Evolutionary conservation across 2,113 vertebrate genomes (phyloP), one percentile per base, ranked within the genome.

Genomic region (Zapornia atra): DNA sequence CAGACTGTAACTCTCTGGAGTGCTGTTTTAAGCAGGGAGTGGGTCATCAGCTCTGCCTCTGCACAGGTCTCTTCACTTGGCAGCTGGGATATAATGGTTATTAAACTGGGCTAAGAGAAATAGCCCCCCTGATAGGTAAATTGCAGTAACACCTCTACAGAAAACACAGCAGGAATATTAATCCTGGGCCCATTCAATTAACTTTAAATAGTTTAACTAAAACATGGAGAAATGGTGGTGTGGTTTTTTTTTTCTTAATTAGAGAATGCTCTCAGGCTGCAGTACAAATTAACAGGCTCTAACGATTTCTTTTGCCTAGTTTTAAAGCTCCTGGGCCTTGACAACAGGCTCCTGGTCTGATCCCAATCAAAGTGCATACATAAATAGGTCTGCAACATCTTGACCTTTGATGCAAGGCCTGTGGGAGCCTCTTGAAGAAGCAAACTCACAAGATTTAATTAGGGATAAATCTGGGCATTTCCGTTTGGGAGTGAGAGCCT

Each of bases 61-160:
- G 29, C 46, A 15, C 26, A 19, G 51, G 42, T 63, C 61, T 88
- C 48, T 65, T 61, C 2, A 2, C 13, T 79, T 78, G 7, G 4
- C 65, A 87, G 86, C 54, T 51, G 70, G 54, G 31, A 8, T 57
- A 17, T 48, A 46, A 91, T n/a, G 31, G 40, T 46, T 79, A 80
- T 82, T 92, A 86, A 93, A 85, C 31, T 71, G 81, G 76, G 38
- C 66, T 85, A 29, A 95, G 76, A 94, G 72, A 50, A 92, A 88
- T 11, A 9, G 61, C 28, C n/a, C 46, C 33, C 81, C 70, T 83
- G 77, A 28, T 11, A 87, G 50, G 65, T 68, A 73, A 71, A 63
- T 40, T 6, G 2, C 29, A 48, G 60, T 33, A 84, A 84, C 76
- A 68, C 57, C 57, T 59, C 68, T 6, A 1, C 38, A 20, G n/a